Evolutionary conservation across 2,888 invertebrate genomes (phyloP).

Genomic region (Acholoe squamosa): DNA sequence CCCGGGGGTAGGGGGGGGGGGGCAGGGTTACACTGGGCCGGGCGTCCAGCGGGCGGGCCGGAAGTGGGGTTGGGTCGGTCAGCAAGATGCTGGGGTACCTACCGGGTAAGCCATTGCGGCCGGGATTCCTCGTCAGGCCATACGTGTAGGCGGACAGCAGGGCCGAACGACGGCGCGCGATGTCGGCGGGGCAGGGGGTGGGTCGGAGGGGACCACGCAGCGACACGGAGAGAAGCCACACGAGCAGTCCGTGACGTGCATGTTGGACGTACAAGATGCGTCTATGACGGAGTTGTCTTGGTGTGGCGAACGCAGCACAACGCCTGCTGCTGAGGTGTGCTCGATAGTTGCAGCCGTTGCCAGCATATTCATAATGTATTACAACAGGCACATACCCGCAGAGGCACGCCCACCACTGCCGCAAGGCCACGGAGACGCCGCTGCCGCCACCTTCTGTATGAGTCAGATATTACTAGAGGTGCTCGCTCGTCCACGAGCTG

Average conservation of each 20-base stretch:
- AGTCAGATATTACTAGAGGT: background rate
- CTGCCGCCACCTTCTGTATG: background rate
- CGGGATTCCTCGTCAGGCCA: slow-evolving; percentile 39
- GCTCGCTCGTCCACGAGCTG: background rate
- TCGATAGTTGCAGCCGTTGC: background rate
- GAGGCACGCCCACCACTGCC: background rate
- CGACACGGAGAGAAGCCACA: background rate
- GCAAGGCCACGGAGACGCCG: background rate
- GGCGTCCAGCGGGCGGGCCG: background rate
- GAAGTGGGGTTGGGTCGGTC: slow-evolving; percentile 6
- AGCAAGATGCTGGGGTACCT: background rate
- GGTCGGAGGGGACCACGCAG: background rate
- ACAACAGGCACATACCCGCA: background rate
- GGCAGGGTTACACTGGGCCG: background rate
- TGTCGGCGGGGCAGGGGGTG: background rate
- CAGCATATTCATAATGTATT: slow-evolving; percentile 50
- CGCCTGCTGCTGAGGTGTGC: background rate
- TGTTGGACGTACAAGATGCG: slow-evolving; percentile 4
- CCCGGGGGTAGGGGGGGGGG: background rate
- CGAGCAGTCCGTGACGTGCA: background rate
- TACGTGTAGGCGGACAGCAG: background rate
- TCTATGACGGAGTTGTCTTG: background rate
- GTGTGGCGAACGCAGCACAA: background rate
- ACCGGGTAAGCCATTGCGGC: slow-evolving; percentile 43
- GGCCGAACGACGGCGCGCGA: background rate